Evolutionary conservation across 35 echinoderm and acorn worm genomes (phyloP).

Genomic region (Ophiothrix spiculata): DNA sequence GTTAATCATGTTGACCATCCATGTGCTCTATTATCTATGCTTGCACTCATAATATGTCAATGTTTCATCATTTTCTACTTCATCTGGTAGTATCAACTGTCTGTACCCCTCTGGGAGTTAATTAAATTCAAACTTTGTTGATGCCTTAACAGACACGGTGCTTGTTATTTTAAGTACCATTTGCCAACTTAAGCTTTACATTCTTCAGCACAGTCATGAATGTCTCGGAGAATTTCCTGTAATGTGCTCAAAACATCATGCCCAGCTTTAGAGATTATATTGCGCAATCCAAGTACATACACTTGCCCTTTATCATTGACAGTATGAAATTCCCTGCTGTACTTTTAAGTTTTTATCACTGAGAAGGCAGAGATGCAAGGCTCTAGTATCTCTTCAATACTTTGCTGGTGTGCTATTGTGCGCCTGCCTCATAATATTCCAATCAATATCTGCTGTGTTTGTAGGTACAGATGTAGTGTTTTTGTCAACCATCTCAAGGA

Average conservation of each 20-base stretch:
- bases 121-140: slow-evolving; percentile 9
- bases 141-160: neutral
- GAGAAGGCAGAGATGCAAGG: neutral
- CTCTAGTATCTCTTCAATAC: slow-evolving; percentile 10
- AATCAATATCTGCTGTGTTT: neutral
- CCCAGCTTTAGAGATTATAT: slow-evolving; percentile 25
- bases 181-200: too few species aligned
- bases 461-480: neutral
- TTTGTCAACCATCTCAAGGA: neutral
- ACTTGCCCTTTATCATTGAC: neutral
- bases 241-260: slow-evolving; percentile 33
- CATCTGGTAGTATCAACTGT: too few species aligned
- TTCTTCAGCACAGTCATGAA: too few species aligned
- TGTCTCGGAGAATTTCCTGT: slow-evolving; percentile 36
- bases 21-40: too few species aligned
- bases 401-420: neutral
- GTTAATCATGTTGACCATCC: too few species aligned
- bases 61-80: too few species aligned
- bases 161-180: too few species aligned
- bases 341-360: slow-evolving; percentile 38
- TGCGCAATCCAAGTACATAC: slow-evolving; percentile 21
- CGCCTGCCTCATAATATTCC: slow-evolving; percentile 22
- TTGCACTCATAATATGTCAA: too few species aligned
- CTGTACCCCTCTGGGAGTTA: too few species aligned
- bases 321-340: too few species aligned